These are phyloP conservation scores for Apistogramma diplotaenia DNA, from an alignment of 2,113 vertebrate genomes.

Conservation along the genomic window DNA sequence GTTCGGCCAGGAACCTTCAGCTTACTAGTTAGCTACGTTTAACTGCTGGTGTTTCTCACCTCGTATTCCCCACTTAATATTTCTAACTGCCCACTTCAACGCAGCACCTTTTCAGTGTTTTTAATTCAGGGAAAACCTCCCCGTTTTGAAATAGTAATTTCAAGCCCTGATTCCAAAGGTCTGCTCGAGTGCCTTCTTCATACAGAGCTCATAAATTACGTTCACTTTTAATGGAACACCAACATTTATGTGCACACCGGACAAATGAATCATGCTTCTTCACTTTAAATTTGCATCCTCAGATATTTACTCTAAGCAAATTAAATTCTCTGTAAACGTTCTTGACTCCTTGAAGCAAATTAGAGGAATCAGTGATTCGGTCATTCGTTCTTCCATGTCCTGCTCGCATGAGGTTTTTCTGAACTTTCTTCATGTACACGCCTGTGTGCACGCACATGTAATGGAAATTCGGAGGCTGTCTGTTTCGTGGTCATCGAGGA, in stretches of 20 bases:
- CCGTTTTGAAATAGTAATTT: neutral
- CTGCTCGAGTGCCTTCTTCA: neutral
- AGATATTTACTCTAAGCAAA: accelerated
- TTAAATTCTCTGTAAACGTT: neutral
- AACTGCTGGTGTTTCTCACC: neutral
- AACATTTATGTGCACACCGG: neutral
- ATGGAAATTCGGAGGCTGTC: constrained; percentile 28
- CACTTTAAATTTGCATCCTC: neutral
- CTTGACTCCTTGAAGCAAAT: neutral
- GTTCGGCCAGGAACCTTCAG: neutral
- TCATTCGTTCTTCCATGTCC: constrained; percentile 35
- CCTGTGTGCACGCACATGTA: neutral
- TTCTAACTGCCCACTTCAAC: neutral
- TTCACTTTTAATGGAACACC: neutral
- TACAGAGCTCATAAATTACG: neutral
- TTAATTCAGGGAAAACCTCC: neutral
- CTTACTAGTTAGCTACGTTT: neutral
- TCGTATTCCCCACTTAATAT: neutral
- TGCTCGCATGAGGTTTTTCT: neutral
- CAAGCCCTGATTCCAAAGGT: neutral
- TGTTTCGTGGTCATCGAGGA: neutral
- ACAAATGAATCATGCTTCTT: neutral
- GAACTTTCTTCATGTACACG: neutral
- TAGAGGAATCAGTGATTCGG: neutral
- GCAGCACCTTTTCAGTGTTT: neutral